Conservation (phyloP, 2,113 vertebrate genomes). For the Aegotheles bennettii region DNA sequence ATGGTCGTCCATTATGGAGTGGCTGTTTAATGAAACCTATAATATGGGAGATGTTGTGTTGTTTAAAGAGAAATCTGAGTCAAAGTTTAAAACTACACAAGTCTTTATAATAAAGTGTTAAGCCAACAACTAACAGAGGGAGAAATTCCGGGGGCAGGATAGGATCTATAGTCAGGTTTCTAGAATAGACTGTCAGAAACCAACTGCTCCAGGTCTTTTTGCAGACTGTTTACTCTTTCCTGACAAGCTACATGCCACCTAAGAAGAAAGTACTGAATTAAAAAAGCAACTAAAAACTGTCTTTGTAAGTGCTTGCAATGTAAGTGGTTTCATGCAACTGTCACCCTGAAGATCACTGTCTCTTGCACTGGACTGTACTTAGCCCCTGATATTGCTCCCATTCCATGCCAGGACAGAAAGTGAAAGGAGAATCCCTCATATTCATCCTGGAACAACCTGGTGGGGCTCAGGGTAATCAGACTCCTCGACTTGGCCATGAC, state of each 20-base stretch:
- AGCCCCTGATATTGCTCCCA: neutral
- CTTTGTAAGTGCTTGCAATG: neutral
- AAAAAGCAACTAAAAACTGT: neutral
- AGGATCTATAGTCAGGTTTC: neutral
- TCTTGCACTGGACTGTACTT: neutral
- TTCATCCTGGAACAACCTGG: too few relatives aligned
- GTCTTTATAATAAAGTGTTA: neutral
- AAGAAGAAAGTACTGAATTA: neutral
- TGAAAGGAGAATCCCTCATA: neutral
- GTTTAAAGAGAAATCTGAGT: neutral
- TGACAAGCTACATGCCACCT: neutral
- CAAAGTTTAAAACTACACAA: neutral
- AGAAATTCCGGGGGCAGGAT: neutral
- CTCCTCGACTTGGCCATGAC: neutral
- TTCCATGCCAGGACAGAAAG: neutral
- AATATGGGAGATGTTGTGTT: neutral
- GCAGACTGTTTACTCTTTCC: neutral
- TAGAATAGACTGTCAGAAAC: neutral
- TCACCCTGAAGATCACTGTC: neutral
- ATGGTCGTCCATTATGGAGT: neutral
- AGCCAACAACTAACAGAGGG: neutral
- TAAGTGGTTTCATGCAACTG: neutral
- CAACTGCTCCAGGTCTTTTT: neutral
- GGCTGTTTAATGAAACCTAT: neutral
- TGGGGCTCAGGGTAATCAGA: fast-evolving